These are phyloP conservation scores for Dioctria rufipes DNA, from an alignment of 2,888 invertebrate species.

Conservation along the genomic window DNA sequence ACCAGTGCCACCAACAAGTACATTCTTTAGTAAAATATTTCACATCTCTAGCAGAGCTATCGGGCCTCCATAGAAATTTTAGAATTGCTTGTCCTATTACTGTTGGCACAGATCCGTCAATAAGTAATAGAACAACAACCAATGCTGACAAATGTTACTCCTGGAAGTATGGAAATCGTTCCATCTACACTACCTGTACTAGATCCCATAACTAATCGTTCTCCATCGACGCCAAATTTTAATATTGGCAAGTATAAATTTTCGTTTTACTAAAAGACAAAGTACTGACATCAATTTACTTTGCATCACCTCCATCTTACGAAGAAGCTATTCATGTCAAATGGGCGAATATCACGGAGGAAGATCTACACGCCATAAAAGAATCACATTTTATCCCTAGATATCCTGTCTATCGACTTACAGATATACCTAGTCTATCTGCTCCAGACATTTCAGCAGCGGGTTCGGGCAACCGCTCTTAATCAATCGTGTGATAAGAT, in stretches of 20 bases:
- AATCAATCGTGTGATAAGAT: too few species aligned
- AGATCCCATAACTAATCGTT: neutral
- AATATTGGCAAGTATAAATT: constrained; percentile 53
- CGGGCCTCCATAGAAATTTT: constrained; percentile 66
- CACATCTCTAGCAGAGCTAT: constrained; percentile 66
- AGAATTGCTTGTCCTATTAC: constrained; percentile 67
- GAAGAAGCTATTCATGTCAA: constrained; percentile 70
- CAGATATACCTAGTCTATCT: constrained; percentile 51
- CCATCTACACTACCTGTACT: neutral
- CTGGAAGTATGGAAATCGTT: neutral
- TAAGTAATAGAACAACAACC: constrained; percentile 62
- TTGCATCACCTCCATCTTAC: constrained; percentile 69
- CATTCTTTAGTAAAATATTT: constrained; percentile 67
- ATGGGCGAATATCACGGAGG: constrained; percentile 66
- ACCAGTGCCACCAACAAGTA: constrained; percentile 69
- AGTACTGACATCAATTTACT: neutral
- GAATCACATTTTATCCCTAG: constrained; percentile 67
- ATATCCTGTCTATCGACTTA: constrained; percentile 69
- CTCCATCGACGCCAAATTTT: constrained; percentile 6
- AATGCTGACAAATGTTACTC: neutral
- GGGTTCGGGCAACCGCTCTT: neutral
- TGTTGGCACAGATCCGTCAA: constrained; percentile 69
- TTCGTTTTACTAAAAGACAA: too few species aligned
- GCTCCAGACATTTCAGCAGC: constrained; percentile 1
- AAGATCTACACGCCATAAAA: constrained; percentile 63